Percentiles rank a stretch among this genome's conserved stretches.
phyloP scores from a whole-genome alignment of 1,140 invertebrate genomes.

The Formica selysi region DNA sequence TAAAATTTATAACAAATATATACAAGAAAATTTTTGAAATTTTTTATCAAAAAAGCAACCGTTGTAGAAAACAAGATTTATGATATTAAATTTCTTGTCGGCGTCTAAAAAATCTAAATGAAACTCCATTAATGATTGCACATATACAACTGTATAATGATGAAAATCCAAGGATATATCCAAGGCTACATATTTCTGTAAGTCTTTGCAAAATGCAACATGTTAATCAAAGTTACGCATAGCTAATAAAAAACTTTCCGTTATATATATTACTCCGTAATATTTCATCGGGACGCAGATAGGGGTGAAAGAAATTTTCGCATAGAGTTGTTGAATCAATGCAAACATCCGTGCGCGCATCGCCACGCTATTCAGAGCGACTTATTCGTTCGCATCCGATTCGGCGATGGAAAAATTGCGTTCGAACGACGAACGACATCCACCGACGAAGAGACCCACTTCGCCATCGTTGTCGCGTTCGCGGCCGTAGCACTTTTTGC shows the following conservation, averaged over 20 bases:
- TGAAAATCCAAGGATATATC: neutral
- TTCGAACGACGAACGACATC: conserved; percentile 5
- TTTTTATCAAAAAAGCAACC: neutral
- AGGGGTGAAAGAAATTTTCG: neutral
- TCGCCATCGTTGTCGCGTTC: conserved; percentile 5
- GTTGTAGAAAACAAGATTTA: neutral
- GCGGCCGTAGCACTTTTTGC: conserved; percentile 22
- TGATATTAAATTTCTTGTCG: neutral
- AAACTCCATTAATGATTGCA: neutral
- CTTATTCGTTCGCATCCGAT: conserved; percentile 7
- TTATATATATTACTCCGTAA: neutral
- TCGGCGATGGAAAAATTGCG: neutral
- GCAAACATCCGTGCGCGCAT: conserved; percentile 34
- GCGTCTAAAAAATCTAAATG: neutral
- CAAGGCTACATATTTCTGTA: neutral
- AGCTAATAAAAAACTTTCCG: neutral
- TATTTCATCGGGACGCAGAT: neutral
- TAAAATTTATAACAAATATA: neutral
- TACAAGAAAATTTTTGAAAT: neutral
- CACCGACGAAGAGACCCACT: neutral
- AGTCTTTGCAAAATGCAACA: neutral
- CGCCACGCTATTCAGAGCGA: neutral
- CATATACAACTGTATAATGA: neutral
- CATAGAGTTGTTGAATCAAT: conserved; percentile 11
- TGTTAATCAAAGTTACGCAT: conserved; percentile 31